A percentile compares a stretch with the other conserved stretches of the same genome.
phyloP scores from a whole-genome alignment of 2,113 vertebrate species.

The Heterotilapia buettikoferi region DNA sequence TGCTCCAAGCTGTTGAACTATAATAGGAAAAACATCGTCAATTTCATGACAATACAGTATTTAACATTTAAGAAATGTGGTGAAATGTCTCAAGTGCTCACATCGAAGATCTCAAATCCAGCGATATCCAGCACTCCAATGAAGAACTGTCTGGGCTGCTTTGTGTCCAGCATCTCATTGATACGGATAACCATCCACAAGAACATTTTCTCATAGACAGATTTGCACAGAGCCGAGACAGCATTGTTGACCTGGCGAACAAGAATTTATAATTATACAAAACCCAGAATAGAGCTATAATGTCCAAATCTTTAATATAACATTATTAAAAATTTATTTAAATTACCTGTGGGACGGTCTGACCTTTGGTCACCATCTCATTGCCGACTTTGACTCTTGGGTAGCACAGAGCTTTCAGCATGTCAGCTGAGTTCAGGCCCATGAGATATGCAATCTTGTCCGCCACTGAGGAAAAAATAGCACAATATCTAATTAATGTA shows the following conservation, averaged over 20 bases:
- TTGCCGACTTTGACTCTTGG: neutral
- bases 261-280: neutral
- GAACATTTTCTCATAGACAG: conserved; percentile 77
- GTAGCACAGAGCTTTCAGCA: neutral
- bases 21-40: fast-evolving
- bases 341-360: neutral
- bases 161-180: conserved; percentile 71
- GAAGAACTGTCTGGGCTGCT: neutral
- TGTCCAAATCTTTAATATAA: neutral
- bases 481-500: neutral
- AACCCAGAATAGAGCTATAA: neutral
- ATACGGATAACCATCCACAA: conserved; percentile 75
- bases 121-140: neutral
- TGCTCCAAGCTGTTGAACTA: conserved; percentile 87
- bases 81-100: too few species aligned
- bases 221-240: conserved; percentile 66
- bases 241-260: conserved; percentile 61
- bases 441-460: neutral
- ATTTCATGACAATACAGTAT: fast-evolving
- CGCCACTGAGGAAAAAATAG: neutral
- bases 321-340: neutral
- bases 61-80: too few species aligned
- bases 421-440: neutral
- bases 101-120: fast-evolving
- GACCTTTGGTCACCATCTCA: neutral